A percentile compares a stretch with the other conserved stretches of the same genome.
These are phyloP conservation scores for Drosophila kohkoa DNA, from an alignment of 1,140 invertebrate genomes.

Conservation along the genomic window DNA sequence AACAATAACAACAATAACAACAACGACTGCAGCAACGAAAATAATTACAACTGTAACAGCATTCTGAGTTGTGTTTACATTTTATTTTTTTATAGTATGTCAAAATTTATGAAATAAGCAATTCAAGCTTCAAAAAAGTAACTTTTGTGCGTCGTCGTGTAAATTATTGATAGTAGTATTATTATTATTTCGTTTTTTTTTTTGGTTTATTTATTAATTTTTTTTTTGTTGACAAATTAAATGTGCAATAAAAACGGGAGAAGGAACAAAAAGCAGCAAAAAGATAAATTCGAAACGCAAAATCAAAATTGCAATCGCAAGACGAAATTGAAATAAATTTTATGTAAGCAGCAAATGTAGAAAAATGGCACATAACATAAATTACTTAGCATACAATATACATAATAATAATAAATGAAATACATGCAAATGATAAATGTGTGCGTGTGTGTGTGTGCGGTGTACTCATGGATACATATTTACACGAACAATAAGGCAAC, in stretches of 20 bases:
- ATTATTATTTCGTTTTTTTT: conserved; percentile 29
- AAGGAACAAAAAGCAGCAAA: conserved; percentile 11
- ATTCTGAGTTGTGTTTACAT: conserved; percentile 26
- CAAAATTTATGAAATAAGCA: conserved; percentile 18
- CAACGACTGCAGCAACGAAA: conserved; percentile 19
- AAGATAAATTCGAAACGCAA: neutral
- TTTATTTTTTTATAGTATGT: conserved; percentile 10
- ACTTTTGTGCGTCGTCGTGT: conserved; percentile 23
- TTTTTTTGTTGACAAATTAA: conserved; percentile 19
- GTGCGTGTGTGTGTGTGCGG: neutral
- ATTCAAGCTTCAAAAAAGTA: conserved; percentile 13
- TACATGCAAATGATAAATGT: conserved; percentile 6
- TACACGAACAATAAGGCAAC: conserved; percentile 55
- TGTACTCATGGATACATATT: conserved; percentile 11
- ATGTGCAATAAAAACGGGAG: conserved; percentile 38
- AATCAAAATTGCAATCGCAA: conserved; percentile 9
- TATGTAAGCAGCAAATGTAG: conserved; percentile 33
- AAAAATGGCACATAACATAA: conserved; percentile 32
- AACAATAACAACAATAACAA: conserved; percentile 14
- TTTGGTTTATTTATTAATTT: conserved; percentile 20
- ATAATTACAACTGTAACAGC: neutral
- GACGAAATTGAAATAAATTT: conserved; percentile 40
- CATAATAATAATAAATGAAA: neutral
- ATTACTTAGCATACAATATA: conserved; percentile 16
- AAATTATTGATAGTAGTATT: neutral